Evolutionary conservation across 2,113 vertebrate genomes (phyloP).

Genomic region (Caretta caretta): DNA sequence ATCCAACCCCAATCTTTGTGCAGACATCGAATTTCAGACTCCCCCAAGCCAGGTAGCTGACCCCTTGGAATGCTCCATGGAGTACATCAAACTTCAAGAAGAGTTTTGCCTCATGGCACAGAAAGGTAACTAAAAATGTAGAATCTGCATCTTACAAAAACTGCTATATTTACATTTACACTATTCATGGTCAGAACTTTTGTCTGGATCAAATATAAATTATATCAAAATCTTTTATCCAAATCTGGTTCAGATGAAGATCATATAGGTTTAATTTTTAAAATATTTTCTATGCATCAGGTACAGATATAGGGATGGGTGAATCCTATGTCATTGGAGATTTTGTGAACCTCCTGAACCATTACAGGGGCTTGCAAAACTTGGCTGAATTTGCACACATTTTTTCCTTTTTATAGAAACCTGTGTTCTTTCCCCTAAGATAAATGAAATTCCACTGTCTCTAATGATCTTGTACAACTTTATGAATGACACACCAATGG

Average conservation of each 20-base stretch:
- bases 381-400: background rate
- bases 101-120: conserved; percentile 97
- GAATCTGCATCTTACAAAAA: background rate
- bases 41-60: conserved; percentile 88
- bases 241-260: background rate
- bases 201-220: background rate
- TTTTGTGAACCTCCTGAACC: background rate
- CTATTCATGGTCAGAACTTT: background rate
- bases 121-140: conserved; percentile 85
- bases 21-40: conserved; percentile 93
- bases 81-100: conserved; percentile 98
- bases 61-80: conserved; percentile 87
- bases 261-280: background rate
- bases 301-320: background rate
- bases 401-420: background rate
- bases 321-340: background rate
- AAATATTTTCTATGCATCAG: background rate
- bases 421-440: background rate
- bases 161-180: background rate
- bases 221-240: background rate
- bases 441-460: background rate
- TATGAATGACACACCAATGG: background rate
- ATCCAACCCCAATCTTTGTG: conserved; percentile 98
- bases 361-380: background rate
- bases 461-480: background rate